Percentiles rank a stretch among this genome's conserved stretches.
These are phyloP conservation scores for Hylyphantes graminicola DNA, from an alignment of 1,140 invertebrate species.

Conservation along the genomic window DNA sequence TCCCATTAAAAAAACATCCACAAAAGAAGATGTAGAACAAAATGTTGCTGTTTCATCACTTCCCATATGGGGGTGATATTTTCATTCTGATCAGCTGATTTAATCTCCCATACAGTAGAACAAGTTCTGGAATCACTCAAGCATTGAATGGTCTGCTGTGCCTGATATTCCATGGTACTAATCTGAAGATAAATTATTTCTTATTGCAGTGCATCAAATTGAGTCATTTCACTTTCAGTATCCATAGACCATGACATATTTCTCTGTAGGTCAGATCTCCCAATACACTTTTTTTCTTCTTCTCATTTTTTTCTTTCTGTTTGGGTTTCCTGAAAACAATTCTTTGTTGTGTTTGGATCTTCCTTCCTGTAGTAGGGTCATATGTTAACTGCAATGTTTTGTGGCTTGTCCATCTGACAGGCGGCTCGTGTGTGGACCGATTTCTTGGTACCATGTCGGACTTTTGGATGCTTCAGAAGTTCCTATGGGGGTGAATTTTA, in stretches of 20 bases:
- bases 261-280: slow-evolving; percentile 51
- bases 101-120: not conserved
- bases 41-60: too few relatives aligned
- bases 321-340: slow-evolving; percentile 3
- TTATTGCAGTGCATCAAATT: slow-evolving; percentile 31
- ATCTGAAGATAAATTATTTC: slow-evolving; percentile 38
- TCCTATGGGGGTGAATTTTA: too few relatives aligned
- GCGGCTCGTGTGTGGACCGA: too few relatives aligned
- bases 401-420: too few relatives aligned
- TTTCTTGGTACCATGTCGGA: too few relatives aligned
- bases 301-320: not conserved
- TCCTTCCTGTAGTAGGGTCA: not conserved
- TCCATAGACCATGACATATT: slow-evolving; percentile 45
- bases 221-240: slow-evolving; percentile 43
- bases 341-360: not conserved
- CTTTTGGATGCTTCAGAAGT: too few relatives aligned
- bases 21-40: too few relatives aligned
- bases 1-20: too few relatives aligned
- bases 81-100: too few relatives aligned
- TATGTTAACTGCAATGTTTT: not conserved
- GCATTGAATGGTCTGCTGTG: slow-evolving; percentile 30
- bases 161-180: slow-evolving; percentile 44
- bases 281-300: not conserved
- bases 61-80: too few relatives aligned
- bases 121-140: slow-evolving; percentile 42